A percentile compares a stretch with the other conserved stretches of the same genome.
Evolutionary conservation across 2,888 invertebrate genomes (phyloP).

Genomic region (Caenorhabditis afra): DNA sequence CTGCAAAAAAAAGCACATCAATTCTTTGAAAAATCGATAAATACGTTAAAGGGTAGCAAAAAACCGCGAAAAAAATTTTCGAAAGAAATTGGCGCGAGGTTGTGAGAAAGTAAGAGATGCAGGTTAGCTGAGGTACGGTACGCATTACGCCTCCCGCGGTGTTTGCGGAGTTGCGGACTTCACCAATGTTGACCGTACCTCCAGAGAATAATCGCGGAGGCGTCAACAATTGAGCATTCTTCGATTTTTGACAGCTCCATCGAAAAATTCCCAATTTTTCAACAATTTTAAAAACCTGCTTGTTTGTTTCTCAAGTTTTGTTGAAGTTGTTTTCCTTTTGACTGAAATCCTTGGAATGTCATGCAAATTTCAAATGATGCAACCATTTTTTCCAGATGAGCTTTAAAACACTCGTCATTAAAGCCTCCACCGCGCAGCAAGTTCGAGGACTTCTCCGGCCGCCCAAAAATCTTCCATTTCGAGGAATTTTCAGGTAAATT

Average conservation of each 20-base stretch:
- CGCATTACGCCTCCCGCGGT: slow-evolving; percentile 9
- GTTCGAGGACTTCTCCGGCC: slow-evolving; percentile 68
- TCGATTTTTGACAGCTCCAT: slow-evolving; percentile 18
- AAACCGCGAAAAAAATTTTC: slow-evolving; percentile 26
- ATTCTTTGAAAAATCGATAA: not conserved
- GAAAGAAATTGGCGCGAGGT: slow-evolving; percentile 50
- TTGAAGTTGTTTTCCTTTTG: too few relatives aligned
- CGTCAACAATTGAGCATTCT: slow-evolving; percentile 20
- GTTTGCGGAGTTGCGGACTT: slow-evolving; percentile 29
- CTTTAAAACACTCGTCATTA: slow-evolving; percentile 22
- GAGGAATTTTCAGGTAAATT: slow-evolving; percentile 76
- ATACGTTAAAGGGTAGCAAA: slow-evolving; percentile 12
- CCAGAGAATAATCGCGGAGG: not conserved
- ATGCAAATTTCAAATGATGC: slow-evolving; percentile 31
- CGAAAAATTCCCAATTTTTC: not conserved
- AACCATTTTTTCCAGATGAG: slow-evolving; percentile 48
- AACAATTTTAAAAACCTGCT: slow-evolving; percentile 2
- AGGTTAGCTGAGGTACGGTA: slow-evolving; percentile 43
- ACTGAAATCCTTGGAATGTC: too few relatives aligned
- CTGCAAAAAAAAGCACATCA: slow-evolving; percentile 5
- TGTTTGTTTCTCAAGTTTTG: too few relatives aligned
- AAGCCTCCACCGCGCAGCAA: slow-evolving; percentile 31
- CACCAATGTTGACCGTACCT: slow-evolving; percentile 42
- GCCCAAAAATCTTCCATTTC: slow-evolving; percentile 76
- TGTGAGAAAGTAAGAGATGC: slow-evolving; percentile 38